phyloP scores from a whole-genome alignment of 1,140 invertebrate species.

The Drosophila leontia region DNA sequence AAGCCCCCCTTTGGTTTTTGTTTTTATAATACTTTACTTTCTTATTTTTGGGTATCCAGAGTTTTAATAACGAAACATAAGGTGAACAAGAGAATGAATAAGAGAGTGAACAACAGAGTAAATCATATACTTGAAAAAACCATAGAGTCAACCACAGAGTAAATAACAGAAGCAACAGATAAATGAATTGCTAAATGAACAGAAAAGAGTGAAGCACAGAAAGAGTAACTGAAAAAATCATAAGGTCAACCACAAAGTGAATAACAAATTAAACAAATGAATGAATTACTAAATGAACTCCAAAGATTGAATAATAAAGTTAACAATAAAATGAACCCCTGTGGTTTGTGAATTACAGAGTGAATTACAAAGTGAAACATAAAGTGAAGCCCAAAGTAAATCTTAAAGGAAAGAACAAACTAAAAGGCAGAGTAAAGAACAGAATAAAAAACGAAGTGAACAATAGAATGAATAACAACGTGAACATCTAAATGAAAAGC shows the following conservation, averaged over 20 bases:
- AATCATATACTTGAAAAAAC: too few relatives aligned
- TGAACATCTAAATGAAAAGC: background rate
- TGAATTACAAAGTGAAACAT: too few relatives aligned
- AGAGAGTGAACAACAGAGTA: too few relatives aligned
- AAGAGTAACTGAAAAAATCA: background rate
- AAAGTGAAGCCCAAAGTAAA: too few relatives aligned
- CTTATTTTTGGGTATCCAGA: background rate
- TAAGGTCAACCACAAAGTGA: background rate
- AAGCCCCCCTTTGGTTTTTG: background rate
- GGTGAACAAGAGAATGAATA: background rate
- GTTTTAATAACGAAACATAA: background rate
- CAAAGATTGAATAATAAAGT: too few relatives aligned
- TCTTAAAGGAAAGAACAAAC: too few relatives aligned
- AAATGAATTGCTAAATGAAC: background rate
- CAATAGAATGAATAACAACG: accelerated
- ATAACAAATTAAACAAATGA: background rate
- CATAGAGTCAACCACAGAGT: too few relatives aligned
- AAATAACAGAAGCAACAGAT: background rate
- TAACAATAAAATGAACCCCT: too few relatives aligned
- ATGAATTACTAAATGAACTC: too few relatives aligned
- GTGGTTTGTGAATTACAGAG: too few relatives aligned
- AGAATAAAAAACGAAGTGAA: background rate
- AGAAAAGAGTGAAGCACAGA: background rate
- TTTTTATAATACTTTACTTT: background rate
- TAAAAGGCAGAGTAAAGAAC: too few relatives aligned